These are phyloP conservation scores for Fragum whitleyi DNA, from an alignment of 2,888 invertebrate species.

Conservation along the genomic window DNA sequence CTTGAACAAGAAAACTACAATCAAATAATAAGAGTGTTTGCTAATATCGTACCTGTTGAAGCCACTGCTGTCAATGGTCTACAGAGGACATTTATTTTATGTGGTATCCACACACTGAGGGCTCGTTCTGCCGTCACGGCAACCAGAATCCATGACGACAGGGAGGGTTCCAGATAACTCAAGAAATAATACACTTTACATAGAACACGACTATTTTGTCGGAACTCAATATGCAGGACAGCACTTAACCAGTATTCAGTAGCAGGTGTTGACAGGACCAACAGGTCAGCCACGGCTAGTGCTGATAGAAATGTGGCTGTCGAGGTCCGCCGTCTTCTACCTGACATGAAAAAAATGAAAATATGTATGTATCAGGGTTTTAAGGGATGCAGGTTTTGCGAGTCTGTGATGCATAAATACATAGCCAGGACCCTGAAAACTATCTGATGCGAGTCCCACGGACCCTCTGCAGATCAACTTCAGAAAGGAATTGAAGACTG, in stretches of 20 bases:
- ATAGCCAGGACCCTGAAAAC: too few species aligned
- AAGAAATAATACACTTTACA: constrained; percentile 56
- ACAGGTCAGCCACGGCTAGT: constrained; percentile 60
- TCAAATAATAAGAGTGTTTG: not conserved
- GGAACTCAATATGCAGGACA: constrained; percentile 47
- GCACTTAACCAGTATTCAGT: constrained; percentile 60
- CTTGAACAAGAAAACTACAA: too few species aligned
- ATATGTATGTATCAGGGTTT: not conserved
- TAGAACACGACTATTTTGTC: constrained; percentile 23
- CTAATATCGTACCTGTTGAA: constrained; percentile 25
- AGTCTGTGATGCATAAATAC: too few species aligned
- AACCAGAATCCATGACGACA: constrained; percentile 66
- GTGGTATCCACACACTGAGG: constrained; percentile 64
- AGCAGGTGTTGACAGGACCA: constrained; percentile 54
- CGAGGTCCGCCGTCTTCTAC: constrained; percentile 57
- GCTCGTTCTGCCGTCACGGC: constrained; percentile 62
- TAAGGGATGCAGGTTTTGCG: too few species aligned
- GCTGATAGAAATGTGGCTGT: constrained; percentile 58
- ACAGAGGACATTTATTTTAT: constrained; percentile 55
- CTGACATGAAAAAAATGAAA: constrained; percentile 16
- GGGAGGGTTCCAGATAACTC: constrained; percentile 46
- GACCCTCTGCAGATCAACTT: too few species aligned
- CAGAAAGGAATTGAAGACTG: too few species aligned
- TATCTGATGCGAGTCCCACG: too few species aligned
- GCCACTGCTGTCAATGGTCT: constrained; percentile 45